Percentiles rank a stretch among this genome's conserved stretches.
These are phyloP conservation scores for Alectura lathami DNA, from an alignment of 2,113 vertebrate species.

Conservation along the genomic window DNA sequence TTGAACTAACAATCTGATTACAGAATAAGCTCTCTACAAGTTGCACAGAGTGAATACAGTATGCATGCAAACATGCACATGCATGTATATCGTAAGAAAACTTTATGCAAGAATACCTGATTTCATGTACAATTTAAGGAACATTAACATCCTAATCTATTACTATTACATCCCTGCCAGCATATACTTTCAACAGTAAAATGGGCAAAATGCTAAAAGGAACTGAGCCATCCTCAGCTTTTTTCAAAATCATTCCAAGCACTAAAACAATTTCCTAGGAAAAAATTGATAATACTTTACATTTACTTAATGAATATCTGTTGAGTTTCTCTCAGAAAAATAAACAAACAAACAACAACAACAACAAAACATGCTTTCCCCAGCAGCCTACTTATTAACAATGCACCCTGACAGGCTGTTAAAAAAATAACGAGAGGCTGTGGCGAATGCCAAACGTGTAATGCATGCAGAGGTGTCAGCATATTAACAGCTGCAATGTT, in stretches of 20 bases:
- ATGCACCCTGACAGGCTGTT: neutral
- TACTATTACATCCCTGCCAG: neutral
- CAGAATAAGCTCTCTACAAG: neutral
- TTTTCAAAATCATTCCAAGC: neutral
- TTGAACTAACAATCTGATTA: constrained; percentile 31
- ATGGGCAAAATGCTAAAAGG: neutral
- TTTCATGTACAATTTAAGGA: neutral
- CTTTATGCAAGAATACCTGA: neutral
- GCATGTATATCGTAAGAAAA: neutral
- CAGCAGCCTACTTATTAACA: neutral
- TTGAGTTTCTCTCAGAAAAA: neutral
- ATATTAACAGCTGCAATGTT: neutral
- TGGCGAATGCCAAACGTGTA: neutral
- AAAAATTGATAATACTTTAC: neutral
- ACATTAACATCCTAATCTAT: neutral
- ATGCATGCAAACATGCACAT: neutral
- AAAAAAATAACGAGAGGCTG: neutral
- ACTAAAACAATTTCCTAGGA: neutral
- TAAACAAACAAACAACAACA: too few species aligned
- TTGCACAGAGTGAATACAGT: neutral
- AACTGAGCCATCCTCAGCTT: neutral
- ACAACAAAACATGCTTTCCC: neutral
- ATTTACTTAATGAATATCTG: neutral
- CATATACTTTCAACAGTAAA: neutral
- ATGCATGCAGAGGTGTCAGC: neutral